Percentiles rank a stretch among this genome's conserved stretches.
Evolutionary conservation across 2,888 invertebrate genomes (phyloP).

Genomic region (Macrophya alboannulata): DNA sequence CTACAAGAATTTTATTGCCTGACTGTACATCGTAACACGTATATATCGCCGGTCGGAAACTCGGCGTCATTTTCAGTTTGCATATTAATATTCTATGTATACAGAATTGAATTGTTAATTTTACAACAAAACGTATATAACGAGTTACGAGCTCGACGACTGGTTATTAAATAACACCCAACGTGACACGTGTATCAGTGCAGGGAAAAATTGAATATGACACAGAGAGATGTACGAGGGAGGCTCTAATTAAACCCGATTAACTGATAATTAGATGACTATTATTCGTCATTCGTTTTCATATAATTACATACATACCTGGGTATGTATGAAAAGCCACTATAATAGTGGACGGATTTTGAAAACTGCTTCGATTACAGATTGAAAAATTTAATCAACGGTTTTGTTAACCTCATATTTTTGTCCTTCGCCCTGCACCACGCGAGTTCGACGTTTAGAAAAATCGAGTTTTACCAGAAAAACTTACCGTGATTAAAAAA

Average conservation of each 20-base stretch:
- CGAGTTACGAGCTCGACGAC: background rate
- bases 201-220: background rate
- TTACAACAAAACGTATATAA: background rate
- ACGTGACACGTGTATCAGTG: background rate
- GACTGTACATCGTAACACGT: no score
- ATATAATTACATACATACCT: no score
- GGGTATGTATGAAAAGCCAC: no score
- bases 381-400: background rate
- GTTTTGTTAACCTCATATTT: background rate
- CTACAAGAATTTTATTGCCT: no score
- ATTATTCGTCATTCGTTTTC: background rate
- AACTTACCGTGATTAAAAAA: background rate
- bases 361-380: background rate
- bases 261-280: background rate
- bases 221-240: background rate
- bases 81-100: slow-evolving; percentile 6
- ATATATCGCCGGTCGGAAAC: background rate
- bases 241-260: background rate
- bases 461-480: background rate
- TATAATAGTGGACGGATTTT: background rate
- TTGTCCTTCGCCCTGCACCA: background rate
- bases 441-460: background rate
- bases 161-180: background rate
- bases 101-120: slow-evolving; percentile 15
- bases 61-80: slow-evolving; percentile 29